Evolutionary conservation across 2,888 invertebrate genomes (phyloP), one percentile per base, ranked within the genome.

Genomic region (Mythimna loreyi): DNA sequence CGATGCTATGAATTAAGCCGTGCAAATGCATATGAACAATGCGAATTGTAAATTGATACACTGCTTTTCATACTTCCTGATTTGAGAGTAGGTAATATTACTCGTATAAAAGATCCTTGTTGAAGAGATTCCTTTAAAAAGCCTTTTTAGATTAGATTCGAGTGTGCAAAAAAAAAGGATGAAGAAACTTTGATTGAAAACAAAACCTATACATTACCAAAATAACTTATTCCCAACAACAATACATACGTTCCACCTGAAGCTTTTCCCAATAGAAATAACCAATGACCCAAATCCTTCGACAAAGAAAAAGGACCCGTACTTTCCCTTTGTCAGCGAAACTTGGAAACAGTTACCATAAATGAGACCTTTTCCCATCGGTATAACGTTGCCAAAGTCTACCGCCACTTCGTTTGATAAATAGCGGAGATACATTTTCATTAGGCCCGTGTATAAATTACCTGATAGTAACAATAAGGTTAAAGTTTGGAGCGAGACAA

Each of bases 361-460:
- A 89, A 88, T 86, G 87, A 87, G 87, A 86, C 86, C 86, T 89
- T 90, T 88, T 88, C 86, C 86, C 84, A 84, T 85, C 72, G 87
- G 82, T 82, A 82, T 81, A 84, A 75, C 72, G 76, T 67, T 83
- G 78, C 78, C 75, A 80, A 84, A 86, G 78, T 77, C 78, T 77
- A 77, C 77, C 71, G 68, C 80, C 78, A 79, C 85, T 87, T 86
- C 84, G 85, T 85, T 91, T 91, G 91, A 93, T 91, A 92, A 92
- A 94, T 92, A 90, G 92, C 87, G 75, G 78, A 87, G 89, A 90
- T 92, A 90, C 91, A 89, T 87, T 91, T 92, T 91, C 92, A 91
- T 92, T 91, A 91, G 87, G 78, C 72, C 80, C 81, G 78, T 74
- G 82, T 78, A 77, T 83, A 84, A 81, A 83, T 81, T 85, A 83